Base-by-base conservation (phyloP, 2,797 vertebrate genomes). In the Poliocrania exsul region DNA sequence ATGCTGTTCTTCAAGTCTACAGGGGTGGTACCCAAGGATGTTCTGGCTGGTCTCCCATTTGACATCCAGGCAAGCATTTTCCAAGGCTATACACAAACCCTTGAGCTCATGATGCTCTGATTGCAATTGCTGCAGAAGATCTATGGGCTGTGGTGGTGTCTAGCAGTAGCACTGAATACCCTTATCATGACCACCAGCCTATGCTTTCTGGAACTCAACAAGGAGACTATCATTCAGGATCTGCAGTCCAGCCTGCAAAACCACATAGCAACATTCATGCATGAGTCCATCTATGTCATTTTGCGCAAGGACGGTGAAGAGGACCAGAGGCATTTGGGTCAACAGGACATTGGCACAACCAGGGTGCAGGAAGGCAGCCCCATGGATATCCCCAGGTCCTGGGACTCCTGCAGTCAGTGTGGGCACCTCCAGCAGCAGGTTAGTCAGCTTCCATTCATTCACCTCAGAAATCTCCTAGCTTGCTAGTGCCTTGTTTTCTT, bases 41-140 rank as follows among this genome's bases (percentile, higher is more conserved):
- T n/a, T 50, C 29, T 17, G 2, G 1, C 5, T 42, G 18, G 33
- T 14, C 7, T 50, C 7, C 38, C 40, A n/a, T 1, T 1, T 1
- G 4, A 25, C 3, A 28, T 28, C 33, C 74, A 18, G 18, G 6
- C 20, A 64, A 21, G 4, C 5, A 4, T 74, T 74, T 81, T 66
- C 28, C 23, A 60, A 23, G 46, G 9, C 11, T 49, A 5, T 54
- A 26, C 18, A 49, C 18, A 53, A 86, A 40, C 8, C 4, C 9
- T 61, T 40, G 14, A 70, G 13, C 2, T 33, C 3, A 1, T 40
- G 13, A 21, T 31, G 4, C 4, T 38, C 25, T 2, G 0, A 11
- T 5, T 60, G 14, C n/a, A n/a, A n/a, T 9, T 69, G 46, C 31
- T 56, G 23, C 15, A 70, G 23, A 14, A 35, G 7, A 40, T 40